These are phyloP conservation scores for Rhinogobius similis DNA, from an alignment of 2,113 vertebrate species.

Conservation along the genomic window DNA sequence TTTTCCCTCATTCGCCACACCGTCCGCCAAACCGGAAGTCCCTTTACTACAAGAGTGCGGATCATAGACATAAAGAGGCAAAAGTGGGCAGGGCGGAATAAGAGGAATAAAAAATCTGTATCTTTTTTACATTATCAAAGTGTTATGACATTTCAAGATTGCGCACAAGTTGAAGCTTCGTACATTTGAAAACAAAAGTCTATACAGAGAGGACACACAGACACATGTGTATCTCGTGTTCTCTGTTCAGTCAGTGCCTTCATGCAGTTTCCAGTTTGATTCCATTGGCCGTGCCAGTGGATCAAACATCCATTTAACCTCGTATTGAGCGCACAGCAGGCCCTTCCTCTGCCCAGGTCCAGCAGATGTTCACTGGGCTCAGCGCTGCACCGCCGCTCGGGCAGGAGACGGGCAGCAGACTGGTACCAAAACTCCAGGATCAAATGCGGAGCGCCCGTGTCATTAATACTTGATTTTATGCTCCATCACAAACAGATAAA, in stretches of 20 bases:
- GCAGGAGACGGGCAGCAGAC: constrained; percentile 19
- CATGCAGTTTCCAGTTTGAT: constrained; percentile 7
- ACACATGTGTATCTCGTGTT: not conserved
- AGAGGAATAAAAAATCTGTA: too few relatives aligned
- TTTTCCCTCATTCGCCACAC: too few relatives aligned
- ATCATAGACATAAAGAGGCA: too few relatives aligned
- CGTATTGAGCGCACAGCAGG: constrained; percentile 42
- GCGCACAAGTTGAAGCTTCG: too few relatives aligned
- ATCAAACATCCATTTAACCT: constrained; percentile 49
- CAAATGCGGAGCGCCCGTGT: constrained; percentile 35
- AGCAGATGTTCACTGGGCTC: constrained; percentile 13
- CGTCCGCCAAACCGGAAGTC: too few relatives aligned
- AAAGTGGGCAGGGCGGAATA: too few relatives aligned
- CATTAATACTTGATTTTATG: constrained; percentile 62
- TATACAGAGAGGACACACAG: not conserved
- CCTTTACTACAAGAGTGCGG: too few relatives aligned
- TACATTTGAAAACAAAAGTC: not conserved
- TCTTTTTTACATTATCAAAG: too few relatives aligned
- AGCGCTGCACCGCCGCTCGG: too few relatives aligned
- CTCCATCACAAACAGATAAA: constrained; percentile 54
- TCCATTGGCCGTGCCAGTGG: constrained; percentile 12
- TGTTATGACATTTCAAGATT: too few relatives aligned
- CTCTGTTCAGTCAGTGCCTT: not conserved
- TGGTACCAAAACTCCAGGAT: constrained; percentile 37
- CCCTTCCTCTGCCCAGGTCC: not conserved